phyloP scores from a whole-genome alignment of 2,113 vertebrate genomes.

The Cottus gobio region DNA sequence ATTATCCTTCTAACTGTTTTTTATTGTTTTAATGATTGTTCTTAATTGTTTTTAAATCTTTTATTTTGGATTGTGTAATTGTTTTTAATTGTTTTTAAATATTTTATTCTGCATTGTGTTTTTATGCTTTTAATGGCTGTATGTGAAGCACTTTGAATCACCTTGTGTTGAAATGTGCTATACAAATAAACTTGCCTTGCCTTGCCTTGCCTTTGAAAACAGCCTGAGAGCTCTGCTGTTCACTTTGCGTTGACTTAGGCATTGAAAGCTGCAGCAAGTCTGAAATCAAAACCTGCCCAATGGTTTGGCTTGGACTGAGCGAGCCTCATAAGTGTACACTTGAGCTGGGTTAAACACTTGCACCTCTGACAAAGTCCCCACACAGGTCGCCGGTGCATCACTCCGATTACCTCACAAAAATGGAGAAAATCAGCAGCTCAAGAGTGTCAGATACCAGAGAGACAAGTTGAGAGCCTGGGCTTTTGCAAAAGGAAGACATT shows the following conservation, averaged over 20 bases:
- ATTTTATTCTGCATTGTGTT: no score
- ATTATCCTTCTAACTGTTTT: no score
- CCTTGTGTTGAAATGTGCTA: no score
- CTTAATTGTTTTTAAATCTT: no score
- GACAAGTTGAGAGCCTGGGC: neutral
- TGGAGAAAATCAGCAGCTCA: neutral
- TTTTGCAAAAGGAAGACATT: neutral
- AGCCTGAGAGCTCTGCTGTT: conserved; percentile 50
- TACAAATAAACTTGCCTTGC: no score
- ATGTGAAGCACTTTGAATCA: no score
- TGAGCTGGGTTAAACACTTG: conserved; percentile 64
- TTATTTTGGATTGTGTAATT: no score
- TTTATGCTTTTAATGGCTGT: no score
- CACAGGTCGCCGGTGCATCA: conserved; percentile 40
- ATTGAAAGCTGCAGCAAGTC: conserved; percentile 71
- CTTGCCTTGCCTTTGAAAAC: conserved; percentile 55
- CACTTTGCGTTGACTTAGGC: conserved; percentile 77
- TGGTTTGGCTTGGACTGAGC: conserved; percentile 72
- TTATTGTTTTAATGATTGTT: no score
- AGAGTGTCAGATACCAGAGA: neutral
- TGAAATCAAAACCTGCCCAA: conserved; percentile 72
- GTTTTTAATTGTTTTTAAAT: no score
- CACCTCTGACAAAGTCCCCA: conserved; percentile 43
- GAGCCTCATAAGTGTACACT: conserved; percentile 61
- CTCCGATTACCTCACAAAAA: conserved; percentile 19